These are phyloP conservation scores for Acholoe squamosa DNA, from an alignment of 2,888 invertebrate species.

Conservation along the genomic window DNA sequence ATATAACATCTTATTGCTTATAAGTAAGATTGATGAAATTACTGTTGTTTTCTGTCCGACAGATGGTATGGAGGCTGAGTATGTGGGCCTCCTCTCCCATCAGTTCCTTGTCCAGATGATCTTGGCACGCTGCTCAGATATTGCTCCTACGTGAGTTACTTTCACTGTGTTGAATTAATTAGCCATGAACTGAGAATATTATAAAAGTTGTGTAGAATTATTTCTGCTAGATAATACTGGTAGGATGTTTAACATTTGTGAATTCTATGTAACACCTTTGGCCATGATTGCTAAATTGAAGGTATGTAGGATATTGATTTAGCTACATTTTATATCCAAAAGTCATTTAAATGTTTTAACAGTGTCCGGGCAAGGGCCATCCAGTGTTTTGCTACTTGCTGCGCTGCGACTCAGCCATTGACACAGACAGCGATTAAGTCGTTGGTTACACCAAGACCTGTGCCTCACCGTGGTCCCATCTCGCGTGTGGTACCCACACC, in stretches of 20 bases:
- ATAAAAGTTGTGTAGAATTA: too few relatives aligned
- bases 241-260: too few relatives aligned
- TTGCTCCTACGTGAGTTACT: slow-evolving; percentile 77
- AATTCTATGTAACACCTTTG: too few relatives aligned
- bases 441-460: slow-evolving; percentile 75
- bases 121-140: slow-evolving; percentile 79
- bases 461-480: slow-evolving; percentile 61
- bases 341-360: too few relatives aligned
- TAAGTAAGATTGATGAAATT: too few relatives aligned
- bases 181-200: too few relatives aligned
- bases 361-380: slow-evolving; percentile 87
- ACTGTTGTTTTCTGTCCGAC: slow-evolving; percentile 36
- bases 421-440: slow-evolving; percentile 73
- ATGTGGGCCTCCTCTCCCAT: slow-evolving; percentile 72
- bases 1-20: too few relatives aligned
- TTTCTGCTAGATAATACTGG: too few relatives aligned
- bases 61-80: slow-evolving; percentile 72
- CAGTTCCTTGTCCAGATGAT: slow-evolving; percentile 75
- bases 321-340: too few relatives aligned
- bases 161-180: neutral
- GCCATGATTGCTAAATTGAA: too few relatives aligned
- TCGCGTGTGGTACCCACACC: slow-evolving; percentile 78
- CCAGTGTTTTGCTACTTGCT: slow-evolving; percentile 85
- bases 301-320: too few relatives aligned
- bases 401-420: slow-evolving; percentile 74